Conservation (phyloP, 2,888 invertebrate species). For the Ectemnius continuus region DNA sequence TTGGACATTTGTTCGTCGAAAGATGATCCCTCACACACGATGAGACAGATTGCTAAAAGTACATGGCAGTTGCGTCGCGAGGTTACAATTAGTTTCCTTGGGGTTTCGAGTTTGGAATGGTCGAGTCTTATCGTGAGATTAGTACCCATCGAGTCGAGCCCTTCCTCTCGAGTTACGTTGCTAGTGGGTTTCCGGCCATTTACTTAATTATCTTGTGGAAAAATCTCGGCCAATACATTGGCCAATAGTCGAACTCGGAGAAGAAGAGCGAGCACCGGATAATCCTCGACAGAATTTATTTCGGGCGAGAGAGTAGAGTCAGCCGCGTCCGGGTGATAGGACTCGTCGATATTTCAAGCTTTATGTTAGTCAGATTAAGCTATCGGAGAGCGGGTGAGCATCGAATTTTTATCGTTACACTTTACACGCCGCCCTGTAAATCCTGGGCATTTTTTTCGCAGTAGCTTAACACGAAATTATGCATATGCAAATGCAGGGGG, state of each 20-base stretch:
- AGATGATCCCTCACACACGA: constrained; percentile 45
- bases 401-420: constrained; percentile 17
- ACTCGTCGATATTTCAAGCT: too few relatives aligned
- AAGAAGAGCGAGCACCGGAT: too few relatives aligned
- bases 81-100: constrained; percentile 45
- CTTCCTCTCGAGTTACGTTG: constrained; percentile 11
- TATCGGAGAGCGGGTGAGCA: too few relatives aligned
- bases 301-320: too few relatives aligned
- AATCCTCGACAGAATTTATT: too few relatives aligned
- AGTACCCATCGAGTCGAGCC: constrained; percentile 44
- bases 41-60: too few relatives aligned
- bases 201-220: too few relatives aligned
- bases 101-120: constrained; percentile 41
- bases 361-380: too few relatives aligned
- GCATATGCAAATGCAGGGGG: constrained; percentile 21
- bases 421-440: constrained; percentile 29
- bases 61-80: not conserved
- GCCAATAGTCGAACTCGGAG: too few relatives aligned
- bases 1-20: not conserved
- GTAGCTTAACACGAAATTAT: constrained; percentile 31
- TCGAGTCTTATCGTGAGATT: constrained; percentile 51
- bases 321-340: too few relatives aligned
- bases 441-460: not conserved
- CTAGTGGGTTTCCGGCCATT: not conserved
- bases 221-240: too few relatives aligned